phyloP scores from a whole-genome alignment of 2,113 vertebrate genomes.

The Asarcornis scutulata region DNA sequence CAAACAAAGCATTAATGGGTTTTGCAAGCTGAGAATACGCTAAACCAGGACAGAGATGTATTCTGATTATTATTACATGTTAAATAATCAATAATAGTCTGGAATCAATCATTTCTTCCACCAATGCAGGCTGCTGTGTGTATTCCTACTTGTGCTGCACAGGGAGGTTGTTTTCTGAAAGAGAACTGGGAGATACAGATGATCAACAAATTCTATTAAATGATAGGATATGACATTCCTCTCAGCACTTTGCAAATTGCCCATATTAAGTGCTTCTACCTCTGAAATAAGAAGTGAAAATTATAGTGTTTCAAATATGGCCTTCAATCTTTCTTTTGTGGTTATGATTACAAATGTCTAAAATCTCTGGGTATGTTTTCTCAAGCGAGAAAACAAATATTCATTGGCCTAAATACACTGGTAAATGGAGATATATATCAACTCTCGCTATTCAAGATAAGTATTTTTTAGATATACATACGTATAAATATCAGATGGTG shows the following conservation, averaged over 20 bases:
- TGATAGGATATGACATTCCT: background rate
- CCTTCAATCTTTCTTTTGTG: slow-evolving; percentile 7
- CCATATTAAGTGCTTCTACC: background rate
- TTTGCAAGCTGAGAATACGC: background rate
- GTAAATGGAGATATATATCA: background rate
- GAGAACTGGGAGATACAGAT: background rate
- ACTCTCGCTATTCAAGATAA: background rate
- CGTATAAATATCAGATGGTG: background rate
- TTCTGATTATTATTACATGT: background rate
- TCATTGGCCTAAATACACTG: background rate
- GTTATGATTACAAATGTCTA: background rate
- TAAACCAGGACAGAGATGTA: background rate
- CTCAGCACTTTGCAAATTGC: background rate
- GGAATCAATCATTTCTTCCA: background rate
- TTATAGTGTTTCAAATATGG: background rate
- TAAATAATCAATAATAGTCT: background rate
- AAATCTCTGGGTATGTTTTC: background rate
- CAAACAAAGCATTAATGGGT: background rate
- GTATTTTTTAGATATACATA: background rate
- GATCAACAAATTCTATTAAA: slow-evolving; percentile 6
- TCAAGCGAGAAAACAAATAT: background rate
- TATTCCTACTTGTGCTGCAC: background rate
- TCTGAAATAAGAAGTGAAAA: slow-evolving; percentile 33
- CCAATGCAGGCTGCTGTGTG: background rate
- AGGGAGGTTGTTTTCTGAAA: background rate